These are phyloP conservation scores for Pelodiscus sinensis DNA, from an alignment of 2,113 vertebrate genomes.

Conservation along the genomic window DNA sequence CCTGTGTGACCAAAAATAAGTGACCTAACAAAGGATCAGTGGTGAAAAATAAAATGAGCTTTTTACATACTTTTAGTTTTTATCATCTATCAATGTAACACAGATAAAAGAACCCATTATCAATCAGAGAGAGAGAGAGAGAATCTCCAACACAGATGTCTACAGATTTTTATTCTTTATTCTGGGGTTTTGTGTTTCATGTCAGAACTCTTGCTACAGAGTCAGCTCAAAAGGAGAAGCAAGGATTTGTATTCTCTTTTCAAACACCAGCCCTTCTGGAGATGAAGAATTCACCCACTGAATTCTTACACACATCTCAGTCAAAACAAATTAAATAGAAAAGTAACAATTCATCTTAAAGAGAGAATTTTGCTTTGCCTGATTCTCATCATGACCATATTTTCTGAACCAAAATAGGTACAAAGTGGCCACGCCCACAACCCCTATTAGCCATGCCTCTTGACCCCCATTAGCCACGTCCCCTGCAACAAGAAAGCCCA, in stretches of 20 bases:
- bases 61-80: not conserved
- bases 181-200: not conserved
- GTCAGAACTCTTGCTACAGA: slow-evolving; percentile 8
- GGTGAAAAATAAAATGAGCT: not conserved
- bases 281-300: not conserved
- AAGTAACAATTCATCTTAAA: fast-evolving
- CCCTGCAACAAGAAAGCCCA: no score
- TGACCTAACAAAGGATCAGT: not conserved
- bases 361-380: not conserved
- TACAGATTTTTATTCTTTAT: not conserved
- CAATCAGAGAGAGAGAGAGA: not conserved
- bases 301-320: not conserved
- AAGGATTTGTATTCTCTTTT: fast-evolving
- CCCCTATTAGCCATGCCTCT: no score
- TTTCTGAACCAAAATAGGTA: no score
- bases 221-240: slow-evolving; percentile 8
- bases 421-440: no score
- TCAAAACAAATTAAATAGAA: not conserved
- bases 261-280: not conserved
- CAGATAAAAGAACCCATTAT: not conserved
- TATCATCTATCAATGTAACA: not conserved
- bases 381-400: no score
- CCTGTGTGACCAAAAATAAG: not conserved
- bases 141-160: not conserved
- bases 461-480: no score